Evolutionary conservation across 2,797 vertebrate genomes (phyloP).

Genomic region (Lacerta viridis): DNA sequence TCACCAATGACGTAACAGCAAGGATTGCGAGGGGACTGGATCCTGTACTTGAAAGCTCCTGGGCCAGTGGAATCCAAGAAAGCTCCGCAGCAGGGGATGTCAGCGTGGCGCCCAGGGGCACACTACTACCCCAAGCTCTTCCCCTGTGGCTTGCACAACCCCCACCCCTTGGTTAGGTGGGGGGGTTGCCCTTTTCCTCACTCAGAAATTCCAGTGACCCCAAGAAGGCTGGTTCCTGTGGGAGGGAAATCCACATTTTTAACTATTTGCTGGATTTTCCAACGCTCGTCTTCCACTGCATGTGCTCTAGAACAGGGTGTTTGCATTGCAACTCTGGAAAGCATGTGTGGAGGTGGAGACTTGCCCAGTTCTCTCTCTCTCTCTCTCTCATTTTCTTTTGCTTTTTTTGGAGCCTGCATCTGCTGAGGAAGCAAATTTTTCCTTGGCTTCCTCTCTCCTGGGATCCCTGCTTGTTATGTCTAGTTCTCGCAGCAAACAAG

Average conservation of each 20-base stretch:
- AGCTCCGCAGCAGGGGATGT: too few relatives aligned
- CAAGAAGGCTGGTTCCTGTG: too few relatives aligned
- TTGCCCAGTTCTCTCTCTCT: neutral
- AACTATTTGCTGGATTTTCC: neutral
- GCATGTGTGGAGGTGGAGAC: neutral
- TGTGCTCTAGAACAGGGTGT: neutral
- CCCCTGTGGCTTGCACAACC: too few relatives aligned
- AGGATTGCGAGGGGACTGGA: too few relatives aligned
- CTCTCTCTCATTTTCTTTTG: too few relatives aligned
- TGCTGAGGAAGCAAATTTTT: slow-evolving; percentile 64
- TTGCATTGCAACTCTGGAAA: neutral
- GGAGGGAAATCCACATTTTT: too few relatives aligned
- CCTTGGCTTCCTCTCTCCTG: slow-evolving; percentile 16
- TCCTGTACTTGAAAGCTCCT: neutral
- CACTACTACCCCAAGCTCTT: too few relatives aligned
- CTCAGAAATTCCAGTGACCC: too few relatives aligned
- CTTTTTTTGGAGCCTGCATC: neutral
- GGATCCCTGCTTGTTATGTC: neutral
- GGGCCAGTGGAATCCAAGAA: neutral
- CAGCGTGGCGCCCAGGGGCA: too few relatives aligned
- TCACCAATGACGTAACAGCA: too few relatives aligned
- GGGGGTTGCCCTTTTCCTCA: too few relatives aligned
- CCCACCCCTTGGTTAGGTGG: too few relatives aligned
- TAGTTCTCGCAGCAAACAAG: neutral
- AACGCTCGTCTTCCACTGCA: neutral